Conservation (phyloP, 1,140 invertebrate genomes). For the Polypedilum vanderplanki region DNA sequence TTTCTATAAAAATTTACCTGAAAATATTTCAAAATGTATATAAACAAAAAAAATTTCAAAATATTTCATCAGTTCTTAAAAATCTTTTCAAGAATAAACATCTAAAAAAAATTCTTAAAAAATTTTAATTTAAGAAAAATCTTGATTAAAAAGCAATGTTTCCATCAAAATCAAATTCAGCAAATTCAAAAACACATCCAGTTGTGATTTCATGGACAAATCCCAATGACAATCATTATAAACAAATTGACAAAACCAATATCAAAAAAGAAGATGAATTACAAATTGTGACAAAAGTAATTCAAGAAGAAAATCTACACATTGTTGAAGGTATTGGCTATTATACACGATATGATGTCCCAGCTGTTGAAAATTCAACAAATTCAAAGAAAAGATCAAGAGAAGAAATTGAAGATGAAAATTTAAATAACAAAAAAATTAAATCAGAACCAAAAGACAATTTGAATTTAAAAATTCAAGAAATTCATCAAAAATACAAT, state of each 20-base stretch:
- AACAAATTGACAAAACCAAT: background rate
- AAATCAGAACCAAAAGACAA: background rate
- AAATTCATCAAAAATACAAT: background rate
- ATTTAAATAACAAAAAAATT: background rate
- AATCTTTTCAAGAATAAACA: too few relatives aligned
- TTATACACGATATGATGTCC: background rate
- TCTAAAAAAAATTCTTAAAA: too few relatives aligned
- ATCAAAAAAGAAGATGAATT: background rate
- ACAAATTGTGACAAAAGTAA: background rate
- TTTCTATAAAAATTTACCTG: too few relatives aligned
- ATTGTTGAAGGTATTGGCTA: background rate
- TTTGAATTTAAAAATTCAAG: too few relatives aligned
- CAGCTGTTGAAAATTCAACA: background rate
- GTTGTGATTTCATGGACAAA: background rate
- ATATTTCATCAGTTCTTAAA: too few relatives aligned
- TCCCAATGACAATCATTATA: background rate
- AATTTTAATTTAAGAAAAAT: too few relatives aligned
- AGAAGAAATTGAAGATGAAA: background rate
- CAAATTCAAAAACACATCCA: background rate
- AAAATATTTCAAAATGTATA: too few relatives aligned
- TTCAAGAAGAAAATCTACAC: background rate
- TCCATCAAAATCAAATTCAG: background rate
- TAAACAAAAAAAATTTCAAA: too few relatives aligned
- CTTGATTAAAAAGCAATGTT: background rate
- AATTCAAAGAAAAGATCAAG: background rate